These are phyloP conservation scores for Phortica okadai DNA, from an alignment of 2,888 invertebrate genomes.

Conservation along the genomic window DNA sequence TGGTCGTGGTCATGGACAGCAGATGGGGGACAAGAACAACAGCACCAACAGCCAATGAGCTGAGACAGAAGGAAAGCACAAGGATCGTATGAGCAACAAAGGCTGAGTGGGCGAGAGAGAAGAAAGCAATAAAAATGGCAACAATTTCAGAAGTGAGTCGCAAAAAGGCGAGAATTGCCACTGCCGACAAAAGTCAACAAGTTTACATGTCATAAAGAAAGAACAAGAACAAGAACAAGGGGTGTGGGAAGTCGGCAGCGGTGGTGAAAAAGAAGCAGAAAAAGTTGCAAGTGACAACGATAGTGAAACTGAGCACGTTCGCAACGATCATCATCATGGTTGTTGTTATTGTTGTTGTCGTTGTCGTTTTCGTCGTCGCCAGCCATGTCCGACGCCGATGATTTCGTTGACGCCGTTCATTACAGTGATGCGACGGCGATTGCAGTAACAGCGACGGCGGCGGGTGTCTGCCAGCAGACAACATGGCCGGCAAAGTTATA, in stretches of 20 bases:
- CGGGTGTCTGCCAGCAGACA: constrained; percentile 48
- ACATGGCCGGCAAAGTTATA: not conserved
- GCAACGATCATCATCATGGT: not conserved
- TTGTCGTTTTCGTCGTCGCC: no score
- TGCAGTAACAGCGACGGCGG: constrained; percentile 54
- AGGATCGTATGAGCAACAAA: constrained; percentile 37
- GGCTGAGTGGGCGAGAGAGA: not conserved
- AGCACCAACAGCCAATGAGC: constrained; percentile 9
- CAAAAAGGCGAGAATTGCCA: not conserved
- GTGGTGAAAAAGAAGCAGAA: not conserved
- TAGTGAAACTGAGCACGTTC: not conserved
- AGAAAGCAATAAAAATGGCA: constrained; percentile 23
- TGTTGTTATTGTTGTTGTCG: not conserved
- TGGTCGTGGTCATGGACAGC: constrained; percentile 15
- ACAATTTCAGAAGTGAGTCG: constrained; percentile 35
- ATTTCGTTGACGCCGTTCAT: not conserved
- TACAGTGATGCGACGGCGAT: not conserved
- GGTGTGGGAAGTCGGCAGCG: no score
- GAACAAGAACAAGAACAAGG: not conserved
- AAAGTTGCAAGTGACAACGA: not conserved
- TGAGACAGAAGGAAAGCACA: constrained; percentile 32
- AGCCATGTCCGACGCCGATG: not conserved
- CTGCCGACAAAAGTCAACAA: not conserved
- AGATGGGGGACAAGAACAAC: not conserved
- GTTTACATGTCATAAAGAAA: not conserved